Evolutionary conservation across 2,797 vertebrate species (phyloP).

Genomic region (Tarsius wallacei): DNA sequence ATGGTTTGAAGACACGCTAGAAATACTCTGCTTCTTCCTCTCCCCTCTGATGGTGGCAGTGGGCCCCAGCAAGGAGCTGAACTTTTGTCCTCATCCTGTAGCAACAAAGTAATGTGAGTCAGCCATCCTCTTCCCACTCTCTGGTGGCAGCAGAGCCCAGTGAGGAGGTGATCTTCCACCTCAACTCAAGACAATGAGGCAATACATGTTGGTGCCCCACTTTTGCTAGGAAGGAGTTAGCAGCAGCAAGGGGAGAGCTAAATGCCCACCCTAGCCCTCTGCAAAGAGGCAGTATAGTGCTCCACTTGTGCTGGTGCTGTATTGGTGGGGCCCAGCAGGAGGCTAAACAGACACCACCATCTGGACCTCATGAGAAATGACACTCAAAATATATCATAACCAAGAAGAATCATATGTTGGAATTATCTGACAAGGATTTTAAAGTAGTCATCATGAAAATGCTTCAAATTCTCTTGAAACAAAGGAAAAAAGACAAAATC

Average conservation of each 20-base stretch:
- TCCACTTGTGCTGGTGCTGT: background rate
- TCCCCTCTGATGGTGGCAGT: background rate
- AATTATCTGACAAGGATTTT: background rate
- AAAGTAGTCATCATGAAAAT: background rate
- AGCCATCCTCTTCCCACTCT: background rate
- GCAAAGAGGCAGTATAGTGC: background rate
- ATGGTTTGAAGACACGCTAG: background rate
- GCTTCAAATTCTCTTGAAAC: background rate
- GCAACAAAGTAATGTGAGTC: background rate
- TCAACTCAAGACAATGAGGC: background rate
- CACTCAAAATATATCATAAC: background rate
- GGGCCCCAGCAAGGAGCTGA: background rate
- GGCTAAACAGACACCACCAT: background rate
- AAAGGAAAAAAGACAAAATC: background rate
- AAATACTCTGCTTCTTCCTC: background rate
- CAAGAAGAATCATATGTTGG: background rate
- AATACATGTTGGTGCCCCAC: background rate
- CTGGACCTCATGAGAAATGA: background rate
- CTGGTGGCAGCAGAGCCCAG: background rate
- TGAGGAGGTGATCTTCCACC: background rate
- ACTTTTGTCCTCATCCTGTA: background rate
- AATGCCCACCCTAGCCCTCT: background rate
- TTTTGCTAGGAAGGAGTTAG: background rate
- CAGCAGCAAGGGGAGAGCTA: background rate
- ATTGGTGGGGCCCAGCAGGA: background rate